These are phyloP conservation scores for Mechanitis messenoides DNA, from an alignment of 2,888 invertebrate genomes.

Conservation along the genomic window DNA sequence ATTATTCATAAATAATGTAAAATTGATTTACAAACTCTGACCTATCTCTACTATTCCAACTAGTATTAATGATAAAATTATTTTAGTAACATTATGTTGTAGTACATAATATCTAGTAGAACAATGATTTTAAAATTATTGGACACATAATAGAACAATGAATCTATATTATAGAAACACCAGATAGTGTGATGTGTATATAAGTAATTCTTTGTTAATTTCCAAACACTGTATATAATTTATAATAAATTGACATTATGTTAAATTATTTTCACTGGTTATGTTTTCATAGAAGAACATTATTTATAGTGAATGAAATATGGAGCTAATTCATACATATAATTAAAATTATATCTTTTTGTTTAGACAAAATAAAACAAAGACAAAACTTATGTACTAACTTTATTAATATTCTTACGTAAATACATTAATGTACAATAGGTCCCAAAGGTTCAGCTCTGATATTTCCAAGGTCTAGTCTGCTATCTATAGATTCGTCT, in stretches of 20 bases:
- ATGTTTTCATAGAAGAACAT: too few species aligned
- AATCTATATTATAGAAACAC: too few species aligned
- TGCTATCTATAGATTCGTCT: constrained; percentile 88
- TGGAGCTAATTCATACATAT: not conserved
- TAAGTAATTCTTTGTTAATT: not conserved
- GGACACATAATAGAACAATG: not conserved
- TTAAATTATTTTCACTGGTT: too few species aligned
- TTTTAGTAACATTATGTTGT: too few species aligned
- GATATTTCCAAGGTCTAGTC: constrained; percentile 86
- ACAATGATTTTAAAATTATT: too few species aligned
- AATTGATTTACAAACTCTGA: not conserved
- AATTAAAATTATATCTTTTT: not conserved
- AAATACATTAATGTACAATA: constrained; percentile 80
- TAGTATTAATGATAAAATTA: too few species aligned
- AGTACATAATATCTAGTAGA: too few species aligned
- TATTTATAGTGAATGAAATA: not conserved
- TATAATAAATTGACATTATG: too few species aligned
- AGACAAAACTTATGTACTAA: constrained; percentile 18
- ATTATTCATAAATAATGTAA: constrained; percentile 45
- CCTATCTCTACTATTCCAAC: too few species aligned
- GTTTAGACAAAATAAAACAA: constrained; percentile 8
- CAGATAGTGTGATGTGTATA: not conserved
- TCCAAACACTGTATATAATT: not conserved
- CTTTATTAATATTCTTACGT: constrained; percentile 24
- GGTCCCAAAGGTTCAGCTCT: constrained; percentile 90